Evolutionary conservation across 2,113 vertebrate genomes (phyloP), one percentile per base, ranked within the genome.

Genomic region (Otus sunia): DNA sequence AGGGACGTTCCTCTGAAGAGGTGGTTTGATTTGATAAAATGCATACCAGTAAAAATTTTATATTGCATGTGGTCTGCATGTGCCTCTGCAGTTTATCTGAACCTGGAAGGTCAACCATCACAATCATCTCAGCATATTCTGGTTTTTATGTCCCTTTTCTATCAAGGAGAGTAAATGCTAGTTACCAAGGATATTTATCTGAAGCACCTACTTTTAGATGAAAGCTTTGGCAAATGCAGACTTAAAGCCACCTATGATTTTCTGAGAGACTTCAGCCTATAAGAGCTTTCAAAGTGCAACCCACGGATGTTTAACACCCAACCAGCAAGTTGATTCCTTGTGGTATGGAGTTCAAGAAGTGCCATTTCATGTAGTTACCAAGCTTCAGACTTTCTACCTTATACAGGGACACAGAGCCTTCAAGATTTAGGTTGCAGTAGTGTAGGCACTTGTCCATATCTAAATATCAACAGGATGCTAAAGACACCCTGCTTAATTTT

Each of bases 31-130:
- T 59, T 26, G 50, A 17, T 29, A 30, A 58, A 47, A n/a, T 6
- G 7, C 19, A 7, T 12, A 32, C 11, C 69, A 39, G 16, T n/a
- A 74, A 17, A 12, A 17, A 27, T n/a, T 21, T 41, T 18, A 5
- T 8, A 7, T 11, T 43, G 21, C 10, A 1, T 4, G 37, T 29
- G 22, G 22, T 23, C 53, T 43, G 41, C 1, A 0, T 11, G 6
- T 59, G 55, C 45, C 45, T 45, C 59, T 36, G 56, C 11, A 17
- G 34, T 6, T 52, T 59, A 64, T 34, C 69, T 71, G 45, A 74
- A 12, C 25, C 15, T 39, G 26, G 21, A 59, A 43, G 36, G 15
- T 2, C 4, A 2, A 9, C 19, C 0, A 0, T 10, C 25, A 12
- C 56, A 26, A 9, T 34, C 37, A 7, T 12, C 37, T 53, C 55